phyloP scores from a whole-genome alignment of 1,140 invertebrate species.

The Rhopalosiphum maidis region DNA sequence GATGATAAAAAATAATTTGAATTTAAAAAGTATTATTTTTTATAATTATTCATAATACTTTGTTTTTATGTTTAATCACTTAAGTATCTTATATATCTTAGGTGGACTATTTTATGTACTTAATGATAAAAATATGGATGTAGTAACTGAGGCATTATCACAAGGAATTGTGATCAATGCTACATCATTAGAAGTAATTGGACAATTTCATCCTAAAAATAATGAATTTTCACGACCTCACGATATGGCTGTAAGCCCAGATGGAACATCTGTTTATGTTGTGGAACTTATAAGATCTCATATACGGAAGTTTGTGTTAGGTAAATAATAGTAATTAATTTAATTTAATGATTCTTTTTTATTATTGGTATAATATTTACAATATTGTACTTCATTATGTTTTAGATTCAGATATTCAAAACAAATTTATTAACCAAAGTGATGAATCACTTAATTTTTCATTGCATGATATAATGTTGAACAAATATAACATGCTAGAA shows the following conservation, averaged over 20 bases:
- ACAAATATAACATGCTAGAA: background rate
- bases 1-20: background rate
- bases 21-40: background rate
- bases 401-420: conserved; percentile 31
- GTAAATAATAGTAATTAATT: conserved; percentile 53
- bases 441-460: background rate
- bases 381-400: background rate
- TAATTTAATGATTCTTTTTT: background rate
- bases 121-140: conserved; percentile 63
- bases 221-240: conserved; percentile 74
- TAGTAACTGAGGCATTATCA: conserved; percentile 62
- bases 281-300: conserved; percentile 74
- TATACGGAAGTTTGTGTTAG: conserved; percentile 70
- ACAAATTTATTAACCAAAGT: background rate
- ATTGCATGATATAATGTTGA: background rate
- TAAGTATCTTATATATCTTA: conserved; percentile 55
- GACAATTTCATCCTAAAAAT: conserved; percentile 66
- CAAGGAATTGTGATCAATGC: conserved; percentile 75
- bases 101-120: conserved; percentile 66
- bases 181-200: conserved; percentile 67
- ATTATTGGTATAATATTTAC: background rate
- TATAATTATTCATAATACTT: background rate
- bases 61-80: background rate
- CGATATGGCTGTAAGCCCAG: conserved; percentile 73
- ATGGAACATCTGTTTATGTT: conserved; percentile 76